These are phyloP conservation scores for Amphiprion percula DNA, from an alignment of 2,113 vertebrate species.

Conservation along the genomic window DNA sequence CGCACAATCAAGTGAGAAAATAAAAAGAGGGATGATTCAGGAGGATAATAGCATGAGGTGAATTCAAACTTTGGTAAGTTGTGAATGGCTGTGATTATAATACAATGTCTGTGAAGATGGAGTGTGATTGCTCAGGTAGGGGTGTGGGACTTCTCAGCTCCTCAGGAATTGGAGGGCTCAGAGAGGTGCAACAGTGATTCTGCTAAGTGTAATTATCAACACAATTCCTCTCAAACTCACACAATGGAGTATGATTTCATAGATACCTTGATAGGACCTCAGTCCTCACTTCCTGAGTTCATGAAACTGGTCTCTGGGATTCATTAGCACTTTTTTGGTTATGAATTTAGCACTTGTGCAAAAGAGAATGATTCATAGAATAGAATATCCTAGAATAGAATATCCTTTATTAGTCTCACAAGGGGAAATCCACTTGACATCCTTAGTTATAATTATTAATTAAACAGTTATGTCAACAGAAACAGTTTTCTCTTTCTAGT, in stretches of 20 bases:
- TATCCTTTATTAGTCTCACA: no score
- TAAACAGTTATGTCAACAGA: no score
- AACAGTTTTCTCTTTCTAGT: no score
- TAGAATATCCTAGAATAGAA: no score
- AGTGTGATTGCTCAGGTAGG: constrained; percentile 82
- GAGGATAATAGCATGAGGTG: constrained; percentile 16
- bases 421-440: not conserved
- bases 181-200: constrained; percentile 35
- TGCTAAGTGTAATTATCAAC: constrained; percentile 57
- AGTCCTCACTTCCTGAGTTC: not conserved
- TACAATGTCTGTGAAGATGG: constrained; percentile 79
- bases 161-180: constrained; percentile 18
- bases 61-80: constrained; percentile 45
- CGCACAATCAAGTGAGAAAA: constrained; percentile 46
- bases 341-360: constrained; percentile 10
- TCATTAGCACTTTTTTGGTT: not conserved
- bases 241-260: constrained; percentile 77
- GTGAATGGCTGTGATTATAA: constrained; percentile 84
- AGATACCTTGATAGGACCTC: constrained; percentile 29
- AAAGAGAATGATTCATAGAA: not conserved
- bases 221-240: constrained; percentile 18
- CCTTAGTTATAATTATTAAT: not conserved
- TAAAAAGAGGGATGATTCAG: constrained; percentile 37
- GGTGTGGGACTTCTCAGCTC: constrained; percentile 46
- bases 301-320: constrained; percentile 19